Evolutionary conservation across 2,113 vertebrate genomes (phyloP).

Genomic region (Eclectus roratus): DNA sequence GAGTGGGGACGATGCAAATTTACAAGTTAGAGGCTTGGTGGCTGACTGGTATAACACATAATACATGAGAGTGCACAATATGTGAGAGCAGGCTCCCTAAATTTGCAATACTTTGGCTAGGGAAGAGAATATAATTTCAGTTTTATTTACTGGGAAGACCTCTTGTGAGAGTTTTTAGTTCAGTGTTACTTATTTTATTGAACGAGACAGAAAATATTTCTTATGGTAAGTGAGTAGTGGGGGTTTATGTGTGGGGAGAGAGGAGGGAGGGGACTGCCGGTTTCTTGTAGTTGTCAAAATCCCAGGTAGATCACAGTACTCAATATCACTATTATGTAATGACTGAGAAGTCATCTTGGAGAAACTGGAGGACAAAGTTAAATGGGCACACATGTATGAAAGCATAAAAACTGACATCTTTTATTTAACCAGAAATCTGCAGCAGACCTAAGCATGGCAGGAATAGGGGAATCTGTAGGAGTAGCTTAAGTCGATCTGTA

Average conservation of each 20-base stretch:
- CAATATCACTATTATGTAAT: background rate
- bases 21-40: background rate
- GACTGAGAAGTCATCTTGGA: background rate
- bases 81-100: background rate
- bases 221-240: background rate
- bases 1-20: background rate
- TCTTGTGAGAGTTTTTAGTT: background rate
- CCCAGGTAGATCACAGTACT: background rate
- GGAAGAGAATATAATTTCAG: background rate
- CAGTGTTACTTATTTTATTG: background rate
- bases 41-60: background rate
- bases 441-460: background rate
- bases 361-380: background rate
- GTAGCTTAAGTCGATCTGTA: background rate
- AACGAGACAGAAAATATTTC: background rate
- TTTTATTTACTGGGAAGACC: background rate
- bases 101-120: background rate
- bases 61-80: background rate
- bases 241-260: background rate
- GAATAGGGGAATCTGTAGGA: background rate
- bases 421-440: background rate
- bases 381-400: background rate
- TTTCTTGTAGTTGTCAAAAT: background rate
- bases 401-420: background rate
- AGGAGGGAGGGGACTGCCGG: rapidly evolving